Percentiles rank a stretch among this genome's conserved stretches.
These are phyloP conservation scores for Grapholita molesta DNA, from an alignment of 1,140 invertebrate genomes.

Conservation along the genomic window DNA sequence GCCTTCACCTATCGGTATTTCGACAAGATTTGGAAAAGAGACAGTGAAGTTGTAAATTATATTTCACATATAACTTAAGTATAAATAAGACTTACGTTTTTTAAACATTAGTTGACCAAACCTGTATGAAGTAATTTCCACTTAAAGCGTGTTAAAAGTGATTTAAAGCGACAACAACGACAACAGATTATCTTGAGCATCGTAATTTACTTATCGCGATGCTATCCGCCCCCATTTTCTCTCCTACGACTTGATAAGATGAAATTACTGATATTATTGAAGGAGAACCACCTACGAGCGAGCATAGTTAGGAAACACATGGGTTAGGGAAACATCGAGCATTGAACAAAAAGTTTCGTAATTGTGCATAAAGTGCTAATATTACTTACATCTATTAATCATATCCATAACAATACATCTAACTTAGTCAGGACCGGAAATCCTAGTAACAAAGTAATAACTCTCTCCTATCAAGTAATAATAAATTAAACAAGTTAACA, in stretches of 20 bases:
- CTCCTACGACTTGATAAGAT: slow-evolving; percentile 42
- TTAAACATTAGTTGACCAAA: background rate
- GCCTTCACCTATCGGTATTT: slow-evolving; percentile 1
- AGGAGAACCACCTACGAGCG: slow-evolving; percentile 35
- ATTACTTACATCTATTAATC: no score
- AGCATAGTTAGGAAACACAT: slow-evolving; percentile 24
- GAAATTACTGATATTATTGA: slow-evolving; percentile 51
- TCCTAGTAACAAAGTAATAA: no score
- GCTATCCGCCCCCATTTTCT: slow-evolving; percentile 36
- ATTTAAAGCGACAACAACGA: slow-evolving; percentile 11
- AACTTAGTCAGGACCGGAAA: no score
- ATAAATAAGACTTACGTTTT: background rate
- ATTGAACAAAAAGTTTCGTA: background rate
- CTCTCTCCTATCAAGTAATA: no score
- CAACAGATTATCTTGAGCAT: slow-evolving; percentile 17
- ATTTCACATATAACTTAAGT: background rate
- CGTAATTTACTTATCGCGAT: slow-evolving; percentile 36
- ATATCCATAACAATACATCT: no score
- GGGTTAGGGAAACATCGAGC: background rate
- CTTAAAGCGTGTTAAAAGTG: slow-evolving; percentile 14
- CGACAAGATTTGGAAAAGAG: background rate
- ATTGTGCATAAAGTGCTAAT: no score
- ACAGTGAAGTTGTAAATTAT: background rate
- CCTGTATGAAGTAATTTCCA: slow-evolving; percentile 11
- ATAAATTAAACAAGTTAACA: no score